These are phyloP conservation scores for Leucosticte australis DNA, from an alignment of 2,113 vertebrate genomes.

Conservation along the genomic window DNA sequence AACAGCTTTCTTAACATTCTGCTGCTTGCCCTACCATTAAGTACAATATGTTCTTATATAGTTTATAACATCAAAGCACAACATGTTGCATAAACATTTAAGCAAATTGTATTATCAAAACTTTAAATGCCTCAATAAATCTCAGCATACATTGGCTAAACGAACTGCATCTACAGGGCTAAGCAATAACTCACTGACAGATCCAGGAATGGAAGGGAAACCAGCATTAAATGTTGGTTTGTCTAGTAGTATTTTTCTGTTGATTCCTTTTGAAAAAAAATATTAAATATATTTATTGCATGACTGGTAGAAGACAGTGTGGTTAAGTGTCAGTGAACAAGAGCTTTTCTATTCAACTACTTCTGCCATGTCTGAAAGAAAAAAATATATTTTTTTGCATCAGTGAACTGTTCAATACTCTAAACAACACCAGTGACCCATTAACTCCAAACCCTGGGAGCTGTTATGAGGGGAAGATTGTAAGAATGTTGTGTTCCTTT, in stretches of 20 bases:
- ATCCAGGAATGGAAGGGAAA: not conserved
- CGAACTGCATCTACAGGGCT: not conserved
- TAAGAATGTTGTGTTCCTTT: not conserved
- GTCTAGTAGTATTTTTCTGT: not conserved
- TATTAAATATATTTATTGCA: slow-evolving; percentile 7
- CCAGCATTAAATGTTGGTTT: not conserved
- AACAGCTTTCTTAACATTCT: slow-evolving; percentile 42
- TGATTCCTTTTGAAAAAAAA: not conserved
- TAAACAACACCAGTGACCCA: slow-evolving; percentile 24
- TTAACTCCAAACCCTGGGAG: slow-evolving; percentile 7
- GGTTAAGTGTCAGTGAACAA: slow-evolving; percentile 30
- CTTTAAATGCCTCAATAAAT: not conserved
- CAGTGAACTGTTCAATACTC: slow-evolving; percentile 7
- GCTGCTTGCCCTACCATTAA: slow-evolving; percentile 29
- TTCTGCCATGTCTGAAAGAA: slow-evolving; percentile 18
- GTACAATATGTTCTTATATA: slow-evolving; percentile 33
- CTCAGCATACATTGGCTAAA: not conserved
- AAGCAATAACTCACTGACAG: not conserved
- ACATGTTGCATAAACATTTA: slow-evolving; percentile 14
- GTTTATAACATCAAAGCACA: slow-evolving; percentile 9
- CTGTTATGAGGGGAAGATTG: not conserved
- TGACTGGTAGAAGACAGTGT: slow-evolving; percentile 21
- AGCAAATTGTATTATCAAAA: slow-evolving; percentile 11
- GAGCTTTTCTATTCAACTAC: slow-evolving; percentile 6
- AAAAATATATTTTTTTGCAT: not conserved